These are phyloP conservation scores for Tachypleus tridentatus DNA, from an alignment of 1,140 invertebrate species.

Conservation along the genomic window DNA sequence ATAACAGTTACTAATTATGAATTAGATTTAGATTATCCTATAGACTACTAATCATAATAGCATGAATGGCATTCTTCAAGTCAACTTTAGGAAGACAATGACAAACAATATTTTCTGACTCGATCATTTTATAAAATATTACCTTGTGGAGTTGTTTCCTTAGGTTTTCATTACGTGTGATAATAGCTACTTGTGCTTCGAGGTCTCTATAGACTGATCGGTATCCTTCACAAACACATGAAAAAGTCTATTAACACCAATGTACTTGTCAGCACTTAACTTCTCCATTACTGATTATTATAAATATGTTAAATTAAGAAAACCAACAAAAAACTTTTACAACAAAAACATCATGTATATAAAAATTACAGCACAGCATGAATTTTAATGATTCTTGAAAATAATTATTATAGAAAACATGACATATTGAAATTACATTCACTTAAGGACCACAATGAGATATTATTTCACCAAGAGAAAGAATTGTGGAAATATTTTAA, in stretches of 20 bases:
- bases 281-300: background rate
- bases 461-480: too few relatives aligned
- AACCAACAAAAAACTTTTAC: conserved; percentile 1
- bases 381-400: too few relatives aligned
- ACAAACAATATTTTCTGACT: background rate
- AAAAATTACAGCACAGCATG: too few relatives aligned
- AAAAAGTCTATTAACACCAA: background rate
- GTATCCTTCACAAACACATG: conserved; percentile 35
- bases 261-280: too few relatives aligned
- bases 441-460: too few relatives aligned
- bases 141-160: conserved; percentile 32
- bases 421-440: too few relatives aligned
- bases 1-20: too few relatives aligned
- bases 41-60: background rate
- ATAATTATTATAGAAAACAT: too few relatives aligned
- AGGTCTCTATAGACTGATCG: conserved; percentile 79
- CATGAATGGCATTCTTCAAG: background rate
- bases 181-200: conserved; percentile 79
- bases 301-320: background rate
- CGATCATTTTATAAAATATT: conserved; percentile 9
- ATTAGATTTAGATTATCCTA: background rate
- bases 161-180: conserved; percentile 64
- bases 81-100: too few relatives aligned
- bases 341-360: too few relatives aligned
- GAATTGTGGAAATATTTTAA: too few relatives aligned